Conservation (phyloP, 1,140 invertebrate species). For the Zaprionus gabonicus region DNA sequence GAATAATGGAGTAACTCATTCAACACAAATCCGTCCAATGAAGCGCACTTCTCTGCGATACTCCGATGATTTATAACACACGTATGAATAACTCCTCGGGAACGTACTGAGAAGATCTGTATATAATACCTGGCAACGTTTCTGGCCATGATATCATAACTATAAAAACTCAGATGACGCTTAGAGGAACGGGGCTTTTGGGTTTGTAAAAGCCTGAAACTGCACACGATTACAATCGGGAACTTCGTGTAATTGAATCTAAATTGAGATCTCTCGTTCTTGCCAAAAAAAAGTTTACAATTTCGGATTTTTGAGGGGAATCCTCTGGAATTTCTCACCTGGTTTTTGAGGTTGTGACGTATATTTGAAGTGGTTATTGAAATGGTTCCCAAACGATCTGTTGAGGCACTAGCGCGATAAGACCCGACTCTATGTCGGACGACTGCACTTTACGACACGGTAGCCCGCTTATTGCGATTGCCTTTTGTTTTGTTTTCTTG, state of each 20-base stretch:
- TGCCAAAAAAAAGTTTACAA: neutral
- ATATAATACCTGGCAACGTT: neutral
- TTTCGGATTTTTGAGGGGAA: neutral
- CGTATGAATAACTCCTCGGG: neutral
- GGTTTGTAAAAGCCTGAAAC: neutral
- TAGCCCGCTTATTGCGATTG: neutral
- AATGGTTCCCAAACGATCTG: neutral
- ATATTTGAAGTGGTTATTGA: neutral
- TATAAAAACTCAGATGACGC: neutral
- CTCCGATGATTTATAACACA: neutral
- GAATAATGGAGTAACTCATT: neutral
- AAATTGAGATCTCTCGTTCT: neutral
- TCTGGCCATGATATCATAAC: conserved; percentile 24
- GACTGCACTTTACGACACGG: neutral
- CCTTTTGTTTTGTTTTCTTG: neutral
- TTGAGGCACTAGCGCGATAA: neutral
- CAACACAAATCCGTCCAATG: neutral
- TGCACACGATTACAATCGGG: neutral
- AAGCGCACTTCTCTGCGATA: neutral
- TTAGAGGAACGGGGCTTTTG: neutral
- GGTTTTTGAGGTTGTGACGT: neutral
- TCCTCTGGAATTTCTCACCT: conserved; percentile 1
- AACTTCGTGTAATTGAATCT: neutral
- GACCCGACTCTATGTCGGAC: neutral
- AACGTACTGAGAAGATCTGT: neutral